Percentiles rank a stretch among this genome's conserved stretches.
These are phyloP conservation scores for Erinaceus europaeus DNA, from an alignment of 2,113 vertebrate genomes.

Conservation along the genomic window DNA sequence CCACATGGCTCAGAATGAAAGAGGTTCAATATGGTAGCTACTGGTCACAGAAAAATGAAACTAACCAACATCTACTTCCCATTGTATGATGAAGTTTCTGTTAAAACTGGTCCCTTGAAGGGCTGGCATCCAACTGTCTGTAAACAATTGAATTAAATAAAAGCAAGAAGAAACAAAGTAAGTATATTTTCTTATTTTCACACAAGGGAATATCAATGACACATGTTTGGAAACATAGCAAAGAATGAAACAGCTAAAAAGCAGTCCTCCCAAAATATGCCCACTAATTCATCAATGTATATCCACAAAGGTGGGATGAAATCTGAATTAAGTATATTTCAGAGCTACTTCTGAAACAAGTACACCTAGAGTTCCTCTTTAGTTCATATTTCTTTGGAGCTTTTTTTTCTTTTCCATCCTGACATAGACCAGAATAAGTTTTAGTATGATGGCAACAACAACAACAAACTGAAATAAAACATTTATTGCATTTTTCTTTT, in stretches of 20 bases:
- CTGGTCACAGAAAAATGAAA: not conserved
- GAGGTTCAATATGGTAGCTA: not conserved
- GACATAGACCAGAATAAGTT: constrained; percentile 19
- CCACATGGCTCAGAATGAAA: not conserved
- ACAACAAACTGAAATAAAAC: constrained; percentile 65
- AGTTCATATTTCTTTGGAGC: constrained; percentile 16
- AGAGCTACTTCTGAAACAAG: not conserved
- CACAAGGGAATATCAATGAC: not conserved
- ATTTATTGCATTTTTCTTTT: constrained; percentile 65
- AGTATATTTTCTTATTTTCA: constrained; percentile 2
- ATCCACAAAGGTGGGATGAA: not conserved
- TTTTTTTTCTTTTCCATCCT: not conserved
- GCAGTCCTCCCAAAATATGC: not conserved
- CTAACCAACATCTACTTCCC: not conserved
- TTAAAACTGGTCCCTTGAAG: not conserved
- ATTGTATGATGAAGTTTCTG: not conserved
- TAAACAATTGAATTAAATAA: constrained; percentile 27
- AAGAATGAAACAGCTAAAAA: not conserved
- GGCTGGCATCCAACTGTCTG: not conserved
- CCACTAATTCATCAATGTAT: not conserved
- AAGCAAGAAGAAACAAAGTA: not conserved
- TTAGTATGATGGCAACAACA: constrained; percentile 43
- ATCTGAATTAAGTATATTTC: constrained; percentile 12
- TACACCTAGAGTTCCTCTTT: not conserved
- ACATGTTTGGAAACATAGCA: not conserved